Percentiles rank a stretch among this genome's conserved stretches.
phyloP scores from a whole-genome alignment of 2,888 invertebrate species.

The Capitulum mitella region DNA sequence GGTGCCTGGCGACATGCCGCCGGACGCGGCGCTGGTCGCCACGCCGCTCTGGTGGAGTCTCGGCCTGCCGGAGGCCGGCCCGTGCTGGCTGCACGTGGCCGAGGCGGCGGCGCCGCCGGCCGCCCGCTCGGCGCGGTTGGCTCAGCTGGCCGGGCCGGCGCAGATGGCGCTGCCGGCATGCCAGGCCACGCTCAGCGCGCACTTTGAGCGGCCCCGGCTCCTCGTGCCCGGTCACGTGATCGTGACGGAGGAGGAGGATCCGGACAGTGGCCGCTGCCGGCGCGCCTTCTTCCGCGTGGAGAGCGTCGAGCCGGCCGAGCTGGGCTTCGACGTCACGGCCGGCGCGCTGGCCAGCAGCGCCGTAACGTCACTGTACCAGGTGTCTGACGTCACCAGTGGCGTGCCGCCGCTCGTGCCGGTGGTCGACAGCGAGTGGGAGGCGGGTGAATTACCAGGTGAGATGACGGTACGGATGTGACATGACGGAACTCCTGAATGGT shows the following conservation, averaged over 20 bases:
- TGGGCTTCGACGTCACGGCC: not conserved
- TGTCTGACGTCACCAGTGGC: not conserved
- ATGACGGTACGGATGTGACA: not conserved
- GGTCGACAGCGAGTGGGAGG: not conserved
- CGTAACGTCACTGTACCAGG: constrained; percentile 18
- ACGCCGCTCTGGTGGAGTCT: not conserved
- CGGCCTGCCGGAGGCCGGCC: not conserved
- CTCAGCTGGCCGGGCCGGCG: not conserved
- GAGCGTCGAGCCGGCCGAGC: not conserved
- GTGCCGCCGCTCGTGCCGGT: not conserved
- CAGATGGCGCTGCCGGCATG: not conserved
- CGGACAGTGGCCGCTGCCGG: not conserved
- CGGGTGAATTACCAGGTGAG: not conserved
- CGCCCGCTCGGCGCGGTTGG: not conserved
- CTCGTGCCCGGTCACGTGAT: constrained; percentile 8
- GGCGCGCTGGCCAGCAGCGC: not conserved
- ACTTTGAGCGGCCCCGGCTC: not conserved
- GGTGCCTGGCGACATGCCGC: not conserved
- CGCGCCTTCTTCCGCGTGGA: not conserved
- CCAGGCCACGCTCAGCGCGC: not conserved
- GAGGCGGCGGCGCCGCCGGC: not conserved
- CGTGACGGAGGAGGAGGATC: not conserved
- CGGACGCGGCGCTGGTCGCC: not conserved
- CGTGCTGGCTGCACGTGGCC: not conserved
- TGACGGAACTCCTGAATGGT: too few species aligned